Evolutionary conservation across 2,888 invertebrate genomes (phyloP), one percentile per base, ranked within the genome.

Genomic region (Galeopsomyia nigrocyanea): DNA sequence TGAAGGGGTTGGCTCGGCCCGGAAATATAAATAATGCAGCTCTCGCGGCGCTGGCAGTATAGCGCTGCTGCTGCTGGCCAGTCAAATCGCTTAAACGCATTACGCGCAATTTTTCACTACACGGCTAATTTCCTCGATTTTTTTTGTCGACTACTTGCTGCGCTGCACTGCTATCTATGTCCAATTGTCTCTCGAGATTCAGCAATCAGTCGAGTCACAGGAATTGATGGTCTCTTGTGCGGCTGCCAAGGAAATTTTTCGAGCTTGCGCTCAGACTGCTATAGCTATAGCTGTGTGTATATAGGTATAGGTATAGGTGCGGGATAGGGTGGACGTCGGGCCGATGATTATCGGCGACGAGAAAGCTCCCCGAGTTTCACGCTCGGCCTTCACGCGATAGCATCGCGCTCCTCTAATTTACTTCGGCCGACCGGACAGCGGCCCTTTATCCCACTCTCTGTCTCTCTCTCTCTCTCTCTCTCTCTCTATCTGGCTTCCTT

Each of bases 1-100:
- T 80, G 80, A 81, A 80, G 77, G 75, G 70, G 65, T 63, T 21
- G 65, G 19, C 7, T 10, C 39, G 10, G 10, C 10, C 61, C 46
- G 71, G 65, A 70, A 71, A 68, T 69, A 76, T 76, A 76, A 76
- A 75, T 75, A 76, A 71, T 67, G 68, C 61, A 74, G 57, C 63
- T 50, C 21, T 39, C 10, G 39, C 10, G 39, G 39, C 13, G 7
- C 3, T 31, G 31, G 31, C 7, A 5, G 31, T 7, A 7, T 7
- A 31, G 7, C 31, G 31, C 3, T 7, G 31, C 31, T 7, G 31
- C 31, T n/a, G n/a, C n/a, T n/a, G n/a, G n/a, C 31, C 31, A 31
- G 31, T 31, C 31, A 7, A 31, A 31, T 31, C 31, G 31, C 7
- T 31, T 31, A 31, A 31, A 31, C 31, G 31, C 7, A 31, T 31